Percentiles rank a stretch among this genome's conserved stretches.
phyloP scores from a whole-genome alignment of 2,113 vertebrate species.

The Dasyprocta punctata region DNA sequence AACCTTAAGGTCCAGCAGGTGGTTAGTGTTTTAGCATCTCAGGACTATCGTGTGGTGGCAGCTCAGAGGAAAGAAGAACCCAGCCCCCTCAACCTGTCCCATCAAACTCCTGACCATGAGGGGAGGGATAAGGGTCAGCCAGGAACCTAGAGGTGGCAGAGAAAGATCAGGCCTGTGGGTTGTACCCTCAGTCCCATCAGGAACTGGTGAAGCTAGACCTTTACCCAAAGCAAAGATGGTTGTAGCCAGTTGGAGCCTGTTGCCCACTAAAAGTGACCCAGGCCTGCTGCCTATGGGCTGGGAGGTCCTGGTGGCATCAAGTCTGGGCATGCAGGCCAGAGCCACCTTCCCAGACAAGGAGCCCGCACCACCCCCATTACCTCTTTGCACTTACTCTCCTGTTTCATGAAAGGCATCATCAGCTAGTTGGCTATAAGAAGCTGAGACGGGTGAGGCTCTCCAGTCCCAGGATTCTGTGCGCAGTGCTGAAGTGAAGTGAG shows the following conservation, averaged over 20 bases:
- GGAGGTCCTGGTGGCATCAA: constrained; percentile 79
- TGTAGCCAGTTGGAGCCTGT: constrained; percentile 93
- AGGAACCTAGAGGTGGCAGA: constrained; percentile 77
- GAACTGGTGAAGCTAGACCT: constrained; percentile 87
- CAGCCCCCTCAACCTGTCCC: constrained; percentile 94
- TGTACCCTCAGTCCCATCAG: constrained; percentile 82
- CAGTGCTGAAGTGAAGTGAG: constrained; percentile 94
- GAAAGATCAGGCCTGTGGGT: constrained; percentile 80
- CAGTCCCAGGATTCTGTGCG: constrained; percentile 99
- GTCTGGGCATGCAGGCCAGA: constrained; percentile 85
- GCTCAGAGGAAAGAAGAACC: constrained; percentile 90
- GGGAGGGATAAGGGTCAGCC: constrained; percentile 83
- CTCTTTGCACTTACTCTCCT: constrained; percentile 91
- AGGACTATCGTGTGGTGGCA: constrained; percentile 85
- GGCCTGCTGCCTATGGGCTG: constrained; percentile 75
- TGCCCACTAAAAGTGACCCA: constrained; percentile 77
- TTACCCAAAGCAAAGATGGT: constrained; percentile 89
- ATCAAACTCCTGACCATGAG: constrained; percentile 87
- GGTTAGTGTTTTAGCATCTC: constrained; percentile 91
- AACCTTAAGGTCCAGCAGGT: constrained; percentile 98
- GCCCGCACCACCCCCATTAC: constrained; percentile 80
- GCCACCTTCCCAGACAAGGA: constrained; percentile 87
- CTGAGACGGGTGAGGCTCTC: constrained; percentile 97
- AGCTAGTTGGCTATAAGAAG: constrained; percentile 97
- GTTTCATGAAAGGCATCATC: constrained; percentile 99